A percentile compares a stretch with the other conserved stretches of the same genome.
These are phyloP conservation scores for Luffia ferchaultella DNA, from an alignment of 2,888 invertebrate species.

Conservation along the genomic window DNA sequence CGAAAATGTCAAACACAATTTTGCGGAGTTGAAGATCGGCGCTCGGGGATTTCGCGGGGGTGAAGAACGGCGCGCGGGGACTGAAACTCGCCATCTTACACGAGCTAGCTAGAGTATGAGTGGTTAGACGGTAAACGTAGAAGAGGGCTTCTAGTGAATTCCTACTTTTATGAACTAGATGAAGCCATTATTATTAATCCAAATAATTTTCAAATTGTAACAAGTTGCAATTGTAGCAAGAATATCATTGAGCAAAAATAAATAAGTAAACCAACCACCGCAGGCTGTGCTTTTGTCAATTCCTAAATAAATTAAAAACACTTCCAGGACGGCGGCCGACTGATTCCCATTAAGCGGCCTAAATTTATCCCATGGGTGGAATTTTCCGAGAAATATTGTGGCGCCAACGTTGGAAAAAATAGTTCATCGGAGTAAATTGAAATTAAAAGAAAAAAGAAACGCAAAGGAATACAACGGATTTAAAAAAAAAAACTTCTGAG, in stretches of 20 bases:
- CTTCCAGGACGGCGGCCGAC: not conserved
- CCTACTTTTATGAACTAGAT: not conserved
- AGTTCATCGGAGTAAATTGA: not conserved
- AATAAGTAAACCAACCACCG: not conserved
- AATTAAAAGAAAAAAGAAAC: not conserved
- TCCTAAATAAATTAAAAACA: not conserved
- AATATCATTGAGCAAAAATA: not conserved
- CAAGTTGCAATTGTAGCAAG: not conserved
- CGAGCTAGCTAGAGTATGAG: too few relatives aligned
- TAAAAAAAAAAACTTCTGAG: not conserved
- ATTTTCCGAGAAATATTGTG: not conserved
- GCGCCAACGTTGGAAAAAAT: not conserved
- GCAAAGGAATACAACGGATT: not conserved
- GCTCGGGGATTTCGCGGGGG: too few relatives aligned
- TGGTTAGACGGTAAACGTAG: too few relatives aligned
- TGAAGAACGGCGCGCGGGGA: too few relatives aligned
- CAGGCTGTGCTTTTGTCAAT: not conserved
- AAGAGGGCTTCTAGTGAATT: not conserved
- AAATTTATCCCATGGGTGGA: not conserved
- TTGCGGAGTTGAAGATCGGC: too few relatives aligned
- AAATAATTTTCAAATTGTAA: not conserved
- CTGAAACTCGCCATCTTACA: too few relatives aligned
- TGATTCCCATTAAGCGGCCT: not conserved
- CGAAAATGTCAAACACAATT: too few relatives aligned
- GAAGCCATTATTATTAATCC: not conserved